phyloP scores from a whole-genome alignment of 2,888 invertebrate species.

The Drosophila lacicola region DNA sequence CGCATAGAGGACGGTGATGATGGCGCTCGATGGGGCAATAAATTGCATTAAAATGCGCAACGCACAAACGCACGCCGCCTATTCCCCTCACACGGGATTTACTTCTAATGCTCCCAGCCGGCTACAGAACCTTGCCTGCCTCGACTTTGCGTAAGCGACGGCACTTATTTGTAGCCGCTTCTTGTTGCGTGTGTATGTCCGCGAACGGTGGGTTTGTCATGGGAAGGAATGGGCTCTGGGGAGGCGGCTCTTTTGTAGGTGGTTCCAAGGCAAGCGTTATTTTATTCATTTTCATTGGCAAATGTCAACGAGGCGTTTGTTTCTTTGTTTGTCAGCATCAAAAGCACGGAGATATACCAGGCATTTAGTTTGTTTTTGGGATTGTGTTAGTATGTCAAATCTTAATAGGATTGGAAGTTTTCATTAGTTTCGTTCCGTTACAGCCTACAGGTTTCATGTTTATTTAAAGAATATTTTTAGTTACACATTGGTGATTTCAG shows the following conservation, averaged over 20 bases:
- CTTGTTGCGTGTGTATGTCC: conserved; percentile 37
- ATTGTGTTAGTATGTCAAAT: conserved; percentile 43
- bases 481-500: background rate
- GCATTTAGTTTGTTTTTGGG: conserved; percentile 29
- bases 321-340: conserved; percentile 53
- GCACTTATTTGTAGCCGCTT: conserved; percentile 73
- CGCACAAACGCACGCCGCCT: conserved; percentile 57
- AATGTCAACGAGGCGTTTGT: conserved; percentile 77
- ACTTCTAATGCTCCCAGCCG: conserved; percentile 68
- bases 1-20: conserved; percentile 39
- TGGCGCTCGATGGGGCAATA: conserved; percentile 78
- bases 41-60: conserved; percentile 80
- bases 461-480: conserved; percentile 6
- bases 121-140: conserved; percentile 44
- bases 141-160: conserved; percentile 62
- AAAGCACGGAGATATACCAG: conserved; percentile 29
- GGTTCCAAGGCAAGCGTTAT: conserved; percentile 63
- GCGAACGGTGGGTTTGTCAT: conserved; percentile 33
- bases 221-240: conserved; percentile 2
- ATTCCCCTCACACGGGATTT: conserved; percentile 17
- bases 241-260: conserved; percentile 39
- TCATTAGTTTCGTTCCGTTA: conserved; percentile 41
- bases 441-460: conserved; percentile 35
- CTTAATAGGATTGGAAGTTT: conserved; percentile 64
- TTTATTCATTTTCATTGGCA: conserved; percentile 81